Percentiles rank a stretch among this genome's conserved stretches.
Evolutionary conservation across 2,113 vertebrate genomes (phyloP).

Genomic region (Rafetus swinhoei): DNA sequence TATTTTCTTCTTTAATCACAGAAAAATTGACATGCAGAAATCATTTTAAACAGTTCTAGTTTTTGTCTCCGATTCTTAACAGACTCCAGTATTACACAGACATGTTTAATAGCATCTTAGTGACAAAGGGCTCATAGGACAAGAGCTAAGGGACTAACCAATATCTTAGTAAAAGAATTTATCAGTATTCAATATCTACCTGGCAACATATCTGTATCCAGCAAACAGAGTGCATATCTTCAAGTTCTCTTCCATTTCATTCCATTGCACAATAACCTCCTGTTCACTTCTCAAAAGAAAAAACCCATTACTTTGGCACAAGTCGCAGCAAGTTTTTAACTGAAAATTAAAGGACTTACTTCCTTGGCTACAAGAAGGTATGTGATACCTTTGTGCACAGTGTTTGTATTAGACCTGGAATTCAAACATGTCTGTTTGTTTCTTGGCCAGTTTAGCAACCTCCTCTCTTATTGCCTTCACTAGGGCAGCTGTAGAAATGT

Average conservation of each 20-base stretch:
- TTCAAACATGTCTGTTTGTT: conserved; percentile 97
- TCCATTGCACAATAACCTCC: conserved; percentile 23
- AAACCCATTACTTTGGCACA: conserved; percentile 18
- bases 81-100: conserved; percentile 35
- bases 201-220: conserved; percentile 43
- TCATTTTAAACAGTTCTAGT: conserved; percentile 58
- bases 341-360: background rate
- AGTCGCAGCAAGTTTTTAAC: background rate
- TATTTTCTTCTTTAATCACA: conserved; percentile 52
- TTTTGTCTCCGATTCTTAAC: conserved; percentile 36
- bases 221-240: background rate
- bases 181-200: conserved; percentile 34
- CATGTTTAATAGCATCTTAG: conserved; percentile 39
- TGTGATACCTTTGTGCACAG: accelerated
- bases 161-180: conserved; percentile 1
- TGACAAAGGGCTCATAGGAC: conserved; percentile 10
- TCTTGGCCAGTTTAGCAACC: conserved; percentile 97
- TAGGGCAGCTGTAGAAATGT: conserved; percentile 94
- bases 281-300: conserved; percentile 24
- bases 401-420: conserved; percentile 85
- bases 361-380: background rate
- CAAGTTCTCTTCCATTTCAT: conserved; percentile 15
- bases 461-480: conserved; percentile 97
- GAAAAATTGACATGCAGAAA: conserved; percentile 74
- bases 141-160: conserved; percentile 23